Conservation (phyloP, 1,140 invertebrate genomes). For the Zaprionus camerounensis region DNA sequence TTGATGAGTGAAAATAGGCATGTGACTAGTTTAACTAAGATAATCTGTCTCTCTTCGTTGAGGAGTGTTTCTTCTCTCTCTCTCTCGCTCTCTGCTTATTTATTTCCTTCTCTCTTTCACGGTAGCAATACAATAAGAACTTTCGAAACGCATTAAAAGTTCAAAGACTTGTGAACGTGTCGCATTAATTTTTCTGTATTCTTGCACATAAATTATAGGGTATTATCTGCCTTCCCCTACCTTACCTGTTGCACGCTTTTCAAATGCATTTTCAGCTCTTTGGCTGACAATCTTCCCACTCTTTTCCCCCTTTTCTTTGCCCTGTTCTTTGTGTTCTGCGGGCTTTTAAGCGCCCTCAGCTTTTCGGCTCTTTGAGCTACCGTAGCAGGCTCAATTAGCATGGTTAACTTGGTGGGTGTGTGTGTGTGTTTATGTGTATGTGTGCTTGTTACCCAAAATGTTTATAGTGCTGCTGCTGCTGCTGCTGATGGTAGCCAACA, state of each 20-base stretch:
- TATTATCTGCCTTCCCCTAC: constrained; percentile 23
- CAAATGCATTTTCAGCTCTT: constrained; percentile 23
- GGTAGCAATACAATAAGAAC: constrained; percentile 40
- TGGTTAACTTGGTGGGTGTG: constrained; percentile 34
- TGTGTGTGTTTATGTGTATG: background rate
- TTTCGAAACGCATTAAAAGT: constrained; percentile 57
- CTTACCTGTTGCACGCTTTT: background rate
- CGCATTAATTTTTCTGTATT: constrained; percentile 16
- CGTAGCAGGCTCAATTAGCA: constrained; percentile 39
- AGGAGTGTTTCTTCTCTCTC: background rate
- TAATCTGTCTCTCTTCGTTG: background rate
- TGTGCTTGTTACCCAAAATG: constrained; percentile 27
- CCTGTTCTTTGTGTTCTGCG: constrained; percentile 17
- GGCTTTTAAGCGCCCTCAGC: constrained; percentile 43
- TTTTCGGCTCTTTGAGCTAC: constrained; percentile 25
- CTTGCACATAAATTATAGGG: constrained; percentile 59
- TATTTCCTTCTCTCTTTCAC: background rate
- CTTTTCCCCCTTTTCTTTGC: background rate
- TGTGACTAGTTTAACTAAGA: background rate
- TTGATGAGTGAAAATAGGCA: constrained; percentile 10
- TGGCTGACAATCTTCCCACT: background rate
- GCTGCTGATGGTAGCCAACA: background rate
- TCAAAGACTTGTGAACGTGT: constrained; percentile 46
- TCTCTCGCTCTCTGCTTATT: background rate
- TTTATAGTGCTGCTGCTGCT: background rate